These are phyloP conservation scores for Palythoa caribaeorum DNA, from an alignment of 92 coral and sea anemone species.

Conservation along the genomic window DNA sequence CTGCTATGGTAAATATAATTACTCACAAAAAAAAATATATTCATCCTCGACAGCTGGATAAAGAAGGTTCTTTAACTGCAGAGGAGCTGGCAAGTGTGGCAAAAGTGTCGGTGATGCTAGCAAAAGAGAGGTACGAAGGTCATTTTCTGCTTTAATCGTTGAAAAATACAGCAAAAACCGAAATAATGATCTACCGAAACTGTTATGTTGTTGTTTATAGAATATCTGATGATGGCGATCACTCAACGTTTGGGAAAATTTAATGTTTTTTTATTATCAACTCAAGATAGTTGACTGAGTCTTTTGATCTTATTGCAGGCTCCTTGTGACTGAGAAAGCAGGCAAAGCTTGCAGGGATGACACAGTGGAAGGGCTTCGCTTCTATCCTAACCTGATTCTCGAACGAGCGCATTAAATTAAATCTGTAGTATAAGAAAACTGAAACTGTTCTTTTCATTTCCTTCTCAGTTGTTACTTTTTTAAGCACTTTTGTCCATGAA, in stretches of 20 bases:
- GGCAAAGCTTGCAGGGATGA: slow-evolving; percentile 99
- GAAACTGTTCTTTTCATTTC: neutral
- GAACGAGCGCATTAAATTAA: slow-evolving; percentile 68
- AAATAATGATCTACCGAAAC: too few species aligned
- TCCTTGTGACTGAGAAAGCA: slow-evolving; percentile 96
- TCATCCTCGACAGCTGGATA: slow-evolving; percentile 69
- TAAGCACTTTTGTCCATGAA: too few species aligned
- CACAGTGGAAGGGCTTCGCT: slow-evolving; percentile 93
- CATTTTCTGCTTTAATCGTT: neutral
- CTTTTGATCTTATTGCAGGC: slow-evolving; percentile 51
- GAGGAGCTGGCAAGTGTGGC: slow-evolving; percentile 87
- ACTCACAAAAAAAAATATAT: neutral
- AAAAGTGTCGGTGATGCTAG: slow-evolving; percentile 93
- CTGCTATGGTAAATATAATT: neutral
- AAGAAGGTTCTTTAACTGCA: slow-evolving; percentile 87
- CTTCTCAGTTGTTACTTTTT: too few species aligned
- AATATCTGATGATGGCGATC: too few species aligned
- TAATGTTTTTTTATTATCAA: neutral
- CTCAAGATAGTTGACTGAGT: neutral
- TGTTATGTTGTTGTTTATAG: neutral
- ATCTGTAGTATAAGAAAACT: too few species aligned
- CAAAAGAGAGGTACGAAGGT: slow-evolving; percentile 85
- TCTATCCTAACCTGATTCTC: slow-evolving; percentile 90
- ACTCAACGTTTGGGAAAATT: neutral
- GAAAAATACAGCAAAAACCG: too few species aligned